Conservation (phyloP, 1,140 invertebrate genomes). For the Drosophila ercepeae region DNA sequence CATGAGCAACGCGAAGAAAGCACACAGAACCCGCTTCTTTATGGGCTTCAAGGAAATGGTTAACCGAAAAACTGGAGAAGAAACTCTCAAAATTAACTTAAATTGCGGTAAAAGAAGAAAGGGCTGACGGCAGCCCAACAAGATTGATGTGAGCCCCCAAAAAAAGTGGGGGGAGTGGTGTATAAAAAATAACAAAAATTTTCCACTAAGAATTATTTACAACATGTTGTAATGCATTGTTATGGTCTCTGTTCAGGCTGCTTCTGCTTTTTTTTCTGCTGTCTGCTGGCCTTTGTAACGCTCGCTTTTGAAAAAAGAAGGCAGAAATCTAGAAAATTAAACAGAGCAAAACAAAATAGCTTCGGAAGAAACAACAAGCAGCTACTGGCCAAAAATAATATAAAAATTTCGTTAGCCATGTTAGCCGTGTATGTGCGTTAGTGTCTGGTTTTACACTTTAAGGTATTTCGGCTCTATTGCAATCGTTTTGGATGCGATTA, state of each 20-base stretch:
- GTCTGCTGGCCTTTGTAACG: slow-evolving; percentile 23
- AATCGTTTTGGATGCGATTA: slow-evolving; percentile 30
- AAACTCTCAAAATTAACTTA: slow-evolving; percentile 45
- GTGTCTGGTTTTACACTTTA: slow-evolving; percentile 2
- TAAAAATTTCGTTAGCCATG: slow-evolving; percentile 7
- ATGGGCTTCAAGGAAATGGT: slow-evolving; percentile 57
- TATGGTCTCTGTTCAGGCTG: slow-evolving; percentile 29
- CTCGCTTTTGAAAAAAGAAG: slow-evolving; percentile 29
- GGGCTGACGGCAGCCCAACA: slow-evolving; percentile 9
- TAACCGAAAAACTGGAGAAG: slow-evolving; percentile 19
- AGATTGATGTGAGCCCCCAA: slow-evolving; percentile 27
- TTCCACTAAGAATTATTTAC: slow-evolving; percentile 77
- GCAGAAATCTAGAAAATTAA: slow-evolving; percentile 70
- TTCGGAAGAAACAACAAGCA: slow-evolving; percentile 24
- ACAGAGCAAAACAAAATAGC: slow-evolving; percentile 78
- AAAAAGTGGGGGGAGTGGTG: slow-evolving; percentile 4
- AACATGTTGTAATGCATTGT: slow-evolving; percentile 71
- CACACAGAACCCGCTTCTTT: slow-evolving; percentile 61
- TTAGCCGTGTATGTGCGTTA: slow-evolving; percentile 17
- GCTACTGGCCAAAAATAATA: slow-evolving; percentile 15
- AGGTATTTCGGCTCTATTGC: slow-evolving; percentile 18
- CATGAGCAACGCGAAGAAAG: slow-evolving; percentile 61
- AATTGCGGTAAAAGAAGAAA: slow-evolving; percentile 48
- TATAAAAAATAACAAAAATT: slow-evolving; percentile 42
- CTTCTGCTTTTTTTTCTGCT: slow-evolving; percentile 19